Evolutionary conservation across 1,140 invertebrate genomes (phyloP), one percentile per base, ranked within the genome.

Genomic region (Myzus persicae): DNA sequence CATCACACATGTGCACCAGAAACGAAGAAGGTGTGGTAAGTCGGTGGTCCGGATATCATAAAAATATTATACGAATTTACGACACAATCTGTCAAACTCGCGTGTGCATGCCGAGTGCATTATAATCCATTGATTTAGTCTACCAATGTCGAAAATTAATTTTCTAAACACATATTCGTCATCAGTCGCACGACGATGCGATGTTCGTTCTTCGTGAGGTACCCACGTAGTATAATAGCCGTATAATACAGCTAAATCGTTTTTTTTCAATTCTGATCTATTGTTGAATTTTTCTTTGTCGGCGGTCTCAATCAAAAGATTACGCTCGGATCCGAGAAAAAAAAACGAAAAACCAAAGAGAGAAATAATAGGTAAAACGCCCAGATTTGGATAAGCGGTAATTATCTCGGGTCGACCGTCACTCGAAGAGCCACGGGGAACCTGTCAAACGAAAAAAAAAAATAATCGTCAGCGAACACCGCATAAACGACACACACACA

Each of bases 231-330:
- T n/a, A 76, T n/a, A n/a, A 76, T 76, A 67, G 11, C 26, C 59
- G 31, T 67, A n/a, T 67, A 67, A 67, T n/a, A 44, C 18, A n/a
- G 59, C 59, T 76, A 76, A 76, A 76, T 76, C 59, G 31, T 76
- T 76, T 76, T 76, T 67, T 51, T 51, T 51, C 20, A 51, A 51
- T 51, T 76, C 59, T 18, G n/a, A 76, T 24, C 59, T 76, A 76
- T 76, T 76, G 59, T 76, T 76, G 31, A 76, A 76, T 76, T 76
- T 76, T 76, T 76, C 59, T 76, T 76, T 76, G 59, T 76, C 59
- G 59, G 59, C 59, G 59, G 59, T 76, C 31, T 76, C 59, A 76
- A 76, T 76, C 59, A 76, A 76, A 76, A 76, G 59, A 76, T 76
- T 76, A 76, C 31, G 59, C 14, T n/a, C 4, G n/a, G 14, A n/a